Conservation (phyloP, 2,113 vertebrate genomes). For the Dendrocopos noguchii region DNA sequence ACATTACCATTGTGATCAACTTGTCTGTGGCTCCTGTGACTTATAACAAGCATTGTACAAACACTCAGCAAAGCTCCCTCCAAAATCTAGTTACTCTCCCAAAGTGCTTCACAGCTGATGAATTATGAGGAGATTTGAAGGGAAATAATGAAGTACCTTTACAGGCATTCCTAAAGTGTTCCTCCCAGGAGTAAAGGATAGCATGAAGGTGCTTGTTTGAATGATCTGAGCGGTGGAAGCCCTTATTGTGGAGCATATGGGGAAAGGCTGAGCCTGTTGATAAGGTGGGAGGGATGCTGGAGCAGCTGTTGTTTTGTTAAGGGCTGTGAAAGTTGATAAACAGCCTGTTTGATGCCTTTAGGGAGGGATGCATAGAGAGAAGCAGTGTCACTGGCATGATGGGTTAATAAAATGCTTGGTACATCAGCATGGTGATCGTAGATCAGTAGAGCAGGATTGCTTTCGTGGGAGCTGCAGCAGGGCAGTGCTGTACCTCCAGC, state of each 20-base stretch:
- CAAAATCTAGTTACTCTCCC: not conserved
- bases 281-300: not conserved
- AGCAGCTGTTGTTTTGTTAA: not conserved
- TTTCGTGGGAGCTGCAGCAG: not conserved
- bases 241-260: not conserved
- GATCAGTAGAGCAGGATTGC: not conserved
- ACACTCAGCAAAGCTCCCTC: not conserved
- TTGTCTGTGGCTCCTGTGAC: not conserved
- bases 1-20: constrained; percentile 3
- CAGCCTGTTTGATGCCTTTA: not conserved
- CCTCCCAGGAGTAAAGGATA: not conserved
- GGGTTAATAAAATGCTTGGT: not conserved
- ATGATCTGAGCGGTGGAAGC: not conserved
- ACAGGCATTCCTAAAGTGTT: not conserved
- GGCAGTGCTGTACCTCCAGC: too few species aligned
- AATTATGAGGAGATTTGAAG: not conserved
- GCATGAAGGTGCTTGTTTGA: not conserved
- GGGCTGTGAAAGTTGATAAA: not conserved
- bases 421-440: accelerated
- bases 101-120: not conserved
- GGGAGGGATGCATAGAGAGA: not conserved
- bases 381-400: not conserved
- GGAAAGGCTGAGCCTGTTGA: not conserved
- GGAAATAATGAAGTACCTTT: not conserved
- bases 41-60: not conserved